A percentile compares a stretch with the other conserved stretches of the same genome.
phyloP scores from a whole-genome alignment of 2,888 invertebrate genomes.

The Leptinotarsa rubiginosa region DNA sequence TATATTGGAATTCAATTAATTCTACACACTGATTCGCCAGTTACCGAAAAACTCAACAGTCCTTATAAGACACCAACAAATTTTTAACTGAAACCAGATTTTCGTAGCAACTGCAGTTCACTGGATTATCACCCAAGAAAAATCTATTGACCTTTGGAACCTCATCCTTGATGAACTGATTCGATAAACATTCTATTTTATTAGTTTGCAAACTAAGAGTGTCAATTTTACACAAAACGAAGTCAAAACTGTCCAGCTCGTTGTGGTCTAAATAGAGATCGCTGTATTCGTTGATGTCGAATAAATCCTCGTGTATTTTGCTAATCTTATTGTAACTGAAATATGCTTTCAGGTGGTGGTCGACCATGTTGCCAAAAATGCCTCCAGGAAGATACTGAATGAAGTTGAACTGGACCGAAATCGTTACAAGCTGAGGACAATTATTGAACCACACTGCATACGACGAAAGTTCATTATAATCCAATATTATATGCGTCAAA shows the following conservation, averaged over 20 bases:
- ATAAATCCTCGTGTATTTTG: slow-evolving; percentile 51
- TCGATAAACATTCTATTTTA: slow-evolving; percentile 53
- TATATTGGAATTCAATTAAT: neutral
- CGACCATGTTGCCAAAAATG: slow-evolving; percentile 49
- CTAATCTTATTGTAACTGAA: slow-evolving; percentile 56
- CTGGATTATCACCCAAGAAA: slow-evolving; percentile 50
- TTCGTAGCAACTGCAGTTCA: slow-evolving; percentile 53
- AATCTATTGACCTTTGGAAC: slow-evolving; percentile 50
- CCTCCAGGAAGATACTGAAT: slow-evolving; percentile 52
- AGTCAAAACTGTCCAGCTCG: slow-evolving; percentile 49
- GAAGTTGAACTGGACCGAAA: slow-evolving; percentile 55
- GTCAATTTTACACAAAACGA: slow-evolving; percentile 48
- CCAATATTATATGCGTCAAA: slow-evolving; percentile 50
- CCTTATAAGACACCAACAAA: slow-evolving; percentile 34
- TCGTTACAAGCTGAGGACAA: slow-evolving; percentile 50
- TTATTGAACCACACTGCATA: slow-evolving; percentile 53
- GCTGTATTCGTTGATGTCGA: slow-evolving; percentile 51
- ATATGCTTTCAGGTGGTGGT: slow-evolving; percentile 49
- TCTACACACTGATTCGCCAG: neutral
- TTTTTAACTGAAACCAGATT: slow-evolving; percentile 47
- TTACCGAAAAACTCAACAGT: neutral
- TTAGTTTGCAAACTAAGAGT: slow-evolving; percentile 54
- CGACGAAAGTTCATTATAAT: slow-evolving; percentile 54
- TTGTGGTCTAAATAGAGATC: slow-evolving; percentile 56
- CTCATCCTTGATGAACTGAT: slow-evolving; percentile 53